Base-by-base conservation (phyloP, 2,797 vertebrate species). In the Numenius phaeopus region DNA sequence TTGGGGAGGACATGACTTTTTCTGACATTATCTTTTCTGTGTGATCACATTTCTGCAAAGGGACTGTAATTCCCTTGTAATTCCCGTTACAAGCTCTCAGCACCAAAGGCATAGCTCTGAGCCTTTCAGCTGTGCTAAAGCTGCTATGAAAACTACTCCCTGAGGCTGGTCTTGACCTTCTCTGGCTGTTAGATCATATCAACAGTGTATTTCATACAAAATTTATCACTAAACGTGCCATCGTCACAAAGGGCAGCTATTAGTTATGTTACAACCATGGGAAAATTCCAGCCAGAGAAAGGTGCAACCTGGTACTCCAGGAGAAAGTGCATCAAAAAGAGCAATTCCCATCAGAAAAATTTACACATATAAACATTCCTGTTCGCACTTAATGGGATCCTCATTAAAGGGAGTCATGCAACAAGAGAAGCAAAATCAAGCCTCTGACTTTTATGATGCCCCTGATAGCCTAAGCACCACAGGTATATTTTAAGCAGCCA, bases 371-470 rank as follows among this genome's bases (percentile, higher is more conserved):
- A 64, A 81, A 92, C 81, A 61, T 77, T 94, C 64, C 37, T 72
- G 42, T 50, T 92, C 83, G 83, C 83, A 61, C 78, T 75, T 61
- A 26, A 67, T 4, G 32, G 71, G 93, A 67, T 85, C 69, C 62
- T 94, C 1, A 0, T 90, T 58, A 47, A 66, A 84, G 30, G 58
- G 64, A 92, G 67, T 34, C 94, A 95, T 97, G 95, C 95, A 96
- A 94, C 59, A 70, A 84, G 80, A 95, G 93, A 91, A 95, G 82
- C 82, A 89, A 64, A 94, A 90, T 37, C 83, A 92, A 89, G 72
- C 72, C 84, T 91, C 78, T 96, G 95, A 94, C 89, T 96, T 95
- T 95, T 75, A 92, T 91, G 91, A 94, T 96, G 95, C 91, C 89
- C 90, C 94, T 96, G 86, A 65, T 67, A 96, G 79, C 83, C 90